phyloP scores from a whole-genome alignment of 2,113 vertebrate genomes.

The Ammodramus savannarum region DNA sequence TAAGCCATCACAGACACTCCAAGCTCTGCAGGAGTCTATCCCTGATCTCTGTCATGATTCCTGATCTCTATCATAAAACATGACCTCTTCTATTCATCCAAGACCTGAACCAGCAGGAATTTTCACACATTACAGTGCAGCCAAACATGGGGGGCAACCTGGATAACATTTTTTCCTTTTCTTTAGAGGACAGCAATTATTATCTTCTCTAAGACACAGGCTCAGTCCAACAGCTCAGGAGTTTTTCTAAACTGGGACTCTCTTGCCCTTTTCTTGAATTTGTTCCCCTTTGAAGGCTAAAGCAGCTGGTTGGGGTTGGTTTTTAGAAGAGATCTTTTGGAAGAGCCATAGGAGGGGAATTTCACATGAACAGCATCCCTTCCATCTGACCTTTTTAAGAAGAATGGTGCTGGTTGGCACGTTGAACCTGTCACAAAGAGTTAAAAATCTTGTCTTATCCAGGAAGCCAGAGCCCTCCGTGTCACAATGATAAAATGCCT shows the following conservation, averaged over 20 bases:
- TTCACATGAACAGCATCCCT: neutral
- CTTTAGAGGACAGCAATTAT: neutral
- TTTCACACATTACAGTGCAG: neutral
- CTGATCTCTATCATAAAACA: neutral
- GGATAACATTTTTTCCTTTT: neutral
- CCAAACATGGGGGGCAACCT: neutral
- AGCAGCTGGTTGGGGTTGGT: neutral
- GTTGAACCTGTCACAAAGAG: conserved; percentile 51
- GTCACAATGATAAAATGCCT: conserved; percentile 54
- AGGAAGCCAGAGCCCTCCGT: conserved; percentile 59
- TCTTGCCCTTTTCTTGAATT: neutral
- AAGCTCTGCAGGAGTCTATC: neutral
- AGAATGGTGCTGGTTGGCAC: conserved; percentile 37
- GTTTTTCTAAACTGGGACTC: neutral
- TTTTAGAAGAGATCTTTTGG: neutral
- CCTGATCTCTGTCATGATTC: neutral
- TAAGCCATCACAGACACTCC: neutral
- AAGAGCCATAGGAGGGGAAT: neutral
- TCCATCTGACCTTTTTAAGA: conserved; percentile 69
- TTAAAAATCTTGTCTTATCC: conserved; percentile 61
- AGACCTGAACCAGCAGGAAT: neutral
- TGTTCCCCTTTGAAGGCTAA: neutral
- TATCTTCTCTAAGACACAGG: neutral
- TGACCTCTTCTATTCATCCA: neutral
- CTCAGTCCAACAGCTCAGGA: neutral